Evolutionary conservation across 2,113 vertebrate genomes (phyloP).

Genomic region (Nyctereutes procyonoides): DNA sequence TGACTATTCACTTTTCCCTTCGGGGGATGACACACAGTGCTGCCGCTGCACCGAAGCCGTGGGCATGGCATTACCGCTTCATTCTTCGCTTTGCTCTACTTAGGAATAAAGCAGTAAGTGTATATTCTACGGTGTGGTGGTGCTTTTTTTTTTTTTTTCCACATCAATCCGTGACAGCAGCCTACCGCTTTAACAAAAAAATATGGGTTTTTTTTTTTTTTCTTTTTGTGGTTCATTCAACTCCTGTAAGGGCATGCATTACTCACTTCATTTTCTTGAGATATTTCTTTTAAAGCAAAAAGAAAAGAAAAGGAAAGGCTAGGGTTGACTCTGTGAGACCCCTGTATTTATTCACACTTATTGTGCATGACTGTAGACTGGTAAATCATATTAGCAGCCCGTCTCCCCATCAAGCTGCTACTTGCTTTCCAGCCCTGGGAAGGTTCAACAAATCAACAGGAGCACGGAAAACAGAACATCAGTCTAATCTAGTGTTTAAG

Average conservation of each 20-base stretch:
- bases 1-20: slow-evolving; percentile 60
- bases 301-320: slow-evolving; percentile 90
- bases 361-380: slow-evolving; percentile 96
- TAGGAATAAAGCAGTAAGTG: slow-evolving; percentile 78
- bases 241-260: slow-evolving; percentile 92
- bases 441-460: slow-evolving; percentile 96
- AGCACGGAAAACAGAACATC: slow-evolving; percentile 95
- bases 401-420: slow-evolving; percentile 93
- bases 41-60: slow-evolving; percentile 30
- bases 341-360: slow-evolving; percentile 93
- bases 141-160: background rate
- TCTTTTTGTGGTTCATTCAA: slow-evolving; percentile 85
- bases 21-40: slow-evolving; percentile 27
- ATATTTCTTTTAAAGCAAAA: slow-evolving; percentile 88
- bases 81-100: slow-evolving; percentile 61
- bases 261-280: slow-evolving; percentile 91
- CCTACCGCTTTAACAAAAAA: slow-evolving; percentile 85
- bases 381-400: slow-evolving; percentile 93
- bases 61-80: slow-evolving; percentile 20
- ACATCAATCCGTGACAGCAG: slow-evolving; percentile 81
- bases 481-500: slow-evolving; percentile 95
- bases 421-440: slow-evolving; percentile 92
- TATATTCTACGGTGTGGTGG: slow-evolving; percentile 57
- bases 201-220: slow-evolving; percentile 80
- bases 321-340: slow-evolving; percentile 94